These are phyloP conservation scores for Piaya cayana DNA, from an alignment of 2,113 vertebrate species.

Conservation along the genomic window DNA sequence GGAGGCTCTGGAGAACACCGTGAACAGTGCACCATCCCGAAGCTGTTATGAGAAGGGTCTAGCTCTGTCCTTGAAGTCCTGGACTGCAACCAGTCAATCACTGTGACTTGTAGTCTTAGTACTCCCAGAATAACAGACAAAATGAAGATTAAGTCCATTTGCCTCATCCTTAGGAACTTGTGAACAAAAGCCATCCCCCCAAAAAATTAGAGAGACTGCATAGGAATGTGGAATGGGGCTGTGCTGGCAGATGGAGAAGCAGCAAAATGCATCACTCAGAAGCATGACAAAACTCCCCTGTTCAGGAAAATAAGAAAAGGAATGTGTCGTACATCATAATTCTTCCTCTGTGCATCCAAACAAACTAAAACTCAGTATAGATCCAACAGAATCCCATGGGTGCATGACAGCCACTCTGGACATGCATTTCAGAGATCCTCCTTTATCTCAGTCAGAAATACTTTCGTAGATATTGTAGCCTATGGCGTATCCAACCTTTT, in stretches of 20 bases:
- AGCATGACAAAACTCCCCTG: background rate
- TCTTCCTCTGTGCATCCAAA: background rate
- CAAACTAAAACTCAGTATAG: background rate
- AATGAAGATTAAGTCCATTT: background rate
- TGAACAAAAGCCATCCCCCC: background rate
- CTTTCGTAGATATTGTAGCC: background rate
- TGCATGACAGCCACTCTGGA: background rate
- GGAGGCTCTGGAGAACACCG: background rate
- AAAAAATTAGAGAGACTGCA: background rate
- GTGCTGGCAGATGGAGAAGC: background rate
- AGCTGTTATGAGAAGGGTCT: background rate
- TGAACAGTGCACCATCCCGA: background rate
- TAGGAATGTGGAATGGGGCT: background rate
- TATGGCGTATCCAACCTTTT: background rate
- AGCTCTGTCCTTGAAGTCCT: background rate
- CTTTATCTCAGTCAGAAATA: background rate
- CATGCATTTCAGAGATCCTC: background rate
- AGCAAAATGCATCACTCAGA: background rate
- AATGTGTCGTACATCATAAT: background rate
- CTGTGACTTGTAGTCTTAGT: background rate
- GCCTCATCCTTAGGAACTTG: background rate
- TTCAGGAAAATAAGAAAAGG: background rate
- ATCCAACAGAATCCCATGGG: background rate
- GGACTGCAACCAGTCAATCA: background rate
- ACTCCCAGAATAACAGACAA: background rate